Percentiles rank a stretch among this genome's conserved stretches.
These are phyloP conservation scores for Lichenostomus cassidix DNA, from an alignment of 2,113 vertebrate species.

Conservation along the genomic window DNA sequence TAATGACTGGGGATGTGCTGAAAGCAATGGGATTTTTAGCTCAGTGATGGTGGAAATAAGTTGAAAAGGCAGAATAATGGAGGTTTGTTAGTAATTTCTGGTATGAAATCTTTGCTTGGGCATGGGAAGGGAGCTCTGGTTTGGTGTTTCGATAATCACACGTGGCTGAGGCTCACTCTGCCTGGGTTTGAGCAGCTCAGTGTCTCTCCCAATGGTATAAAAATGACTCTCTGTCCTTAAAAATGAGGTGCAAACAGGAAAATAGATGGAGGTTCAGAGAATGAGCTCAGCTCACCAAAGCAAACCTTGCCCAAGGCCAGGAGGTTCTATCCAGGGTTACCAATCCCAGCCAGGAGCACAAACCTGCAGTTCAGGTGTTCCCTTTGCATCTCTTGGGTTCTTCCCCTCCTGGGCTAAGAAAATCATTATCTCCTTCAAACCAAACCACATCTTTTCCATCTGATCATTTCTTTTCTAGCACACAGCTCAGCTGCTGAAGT, in stretches of 20 bases:
- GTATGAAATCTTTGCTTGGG: not conserved
- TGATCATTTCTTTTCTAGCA: not conserved
- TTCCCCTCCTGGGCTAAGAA: not conserved
- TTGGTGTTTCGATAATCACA: not conserved
- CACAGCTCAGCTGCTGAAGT: not conserved
- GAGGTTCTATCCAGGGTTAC: not conserved
- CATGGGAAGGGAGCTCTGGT: not conserved
- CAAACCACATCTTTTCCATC: not conserved
- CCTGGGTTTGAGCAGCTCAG: not conserved
- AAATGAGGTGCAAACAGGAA: not conserved
- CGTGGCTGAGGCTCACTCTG: not conserved
- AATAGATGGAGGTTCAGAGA: not conserved
- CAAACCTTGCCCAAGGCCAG: not conserved
- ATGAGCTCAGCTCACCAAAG: not conserved
- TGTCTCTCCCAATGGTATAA: not conserved
- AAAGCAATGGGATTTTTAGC: not conserved
- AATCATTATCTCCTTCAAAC: not conserved
- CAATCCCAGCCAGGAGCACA: not conserved
- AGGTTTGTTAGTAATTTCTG: not conserved
- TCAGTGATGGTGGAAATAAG: not conserved
- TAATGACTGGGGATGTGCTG: not conserved
- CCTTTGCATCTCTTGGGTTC: not conserved
- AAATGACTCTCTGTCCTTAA: not conserved
- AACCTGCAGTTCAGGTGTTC: not conserved
- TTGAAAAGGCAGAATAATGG: not conserved